Percentiles rank a stretch among this genome's conserved stretches.
Evolutionary conservation across 2,797 vertebrate species (phyloP).

Genomic region (Borostomias antarcticus): DNA sequence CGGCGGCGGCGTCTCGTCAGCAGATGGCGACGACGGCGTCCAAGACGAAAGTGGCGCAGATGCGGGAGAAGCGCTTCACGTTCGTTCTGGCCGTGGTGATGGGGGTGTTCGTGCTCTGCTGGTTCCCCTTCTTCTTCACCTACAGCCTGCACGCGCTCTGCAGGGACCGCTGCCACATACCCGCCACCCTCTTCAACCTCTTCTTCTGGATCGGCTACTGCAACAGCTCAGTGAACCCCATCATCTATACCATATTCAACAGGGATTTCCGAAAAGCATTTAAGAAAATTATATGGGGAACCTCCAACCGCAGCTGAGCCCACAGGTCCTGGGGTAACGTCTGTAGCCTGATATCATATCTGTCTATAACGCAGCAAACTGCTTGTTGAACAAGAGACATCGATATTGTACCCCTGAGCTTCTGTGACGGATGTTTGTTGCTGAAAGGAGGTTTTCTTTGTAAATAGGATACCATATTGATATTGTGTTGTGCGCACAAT

Average conservation of each 20-base stretch:
- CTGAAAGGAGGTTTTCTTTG: constrained; percentile 38
- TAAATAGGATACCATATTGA: constrained; percentile 42
- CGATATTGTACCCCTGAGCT: not conserved
- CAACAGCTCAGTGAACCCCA: constrained; percentile 84
- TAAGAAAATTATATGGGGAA: constrained; percentile 81
- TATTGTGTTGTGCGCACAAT: constrained; percentile 52
- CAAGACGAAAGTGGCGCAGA: constrained; percentile 81
- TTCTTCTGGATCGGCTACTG: constrained; percentile 88
- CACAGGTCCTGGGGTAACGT: constrained; percentile 10
- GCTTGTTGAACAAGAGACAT: not conserved
- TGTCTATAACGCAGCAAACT: no score
- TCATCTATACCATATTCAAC: constrained; percentile 85
- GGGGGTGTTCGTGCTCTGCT: constrained; percentile 83
- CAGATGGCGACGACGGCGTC: constrained; percentile 68
- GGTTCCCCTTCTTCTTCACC: constrained; percentile 86
- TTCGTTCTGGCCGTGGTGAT: constrained; percentile 83
- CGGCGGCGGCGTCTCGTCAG: constrained; percentile 38
- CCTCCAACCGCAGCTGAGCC: constrained; percentile 62
- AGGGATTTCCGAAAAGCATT: constrained; percentile 84
- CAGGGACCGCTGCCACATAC: constrained; percentile 78
- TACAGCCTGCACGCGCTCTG: constrained; percentile 82
- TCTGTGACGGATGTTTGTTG: constrained; percentile 29
- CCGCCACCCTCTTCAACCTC: constrained; percentile 77
- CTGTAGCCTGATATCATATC: no score
- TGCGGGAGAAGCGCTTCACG: constrained; percentile 83